phyloP scores from a whole-genome alignment of 2,113 vertebrate genomes.

The Chaetura pelagica region DNA sequence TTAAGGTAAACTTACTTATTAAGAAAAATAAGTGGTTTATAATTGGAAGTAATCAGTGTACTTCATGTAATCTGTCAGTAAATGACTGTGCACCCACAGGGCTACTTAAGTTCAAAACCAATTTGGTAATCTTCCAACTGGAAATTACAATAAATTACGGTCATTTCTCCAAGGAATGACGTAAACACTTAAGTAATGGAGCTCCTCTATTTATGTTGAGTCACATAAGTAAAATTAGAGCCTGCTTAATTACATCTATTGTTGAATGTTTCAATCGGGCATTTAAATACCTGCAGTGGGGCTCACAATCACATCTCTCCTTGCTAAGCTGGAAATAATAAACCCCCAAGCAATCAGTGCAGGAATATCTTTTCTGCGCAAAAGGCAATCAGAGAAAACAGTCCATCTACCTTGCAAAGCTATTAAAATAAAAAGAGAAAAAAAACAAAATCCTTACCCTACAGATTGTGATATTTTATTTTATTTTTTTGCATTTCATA shows the following conservation, averaged over 20 bases:
- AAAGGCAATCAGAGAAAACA: background rate
- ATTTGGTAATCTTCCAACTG: constrained; percentile 50
- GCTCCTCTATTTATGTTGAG: background rate
- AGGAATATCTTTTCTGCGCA: background rate
- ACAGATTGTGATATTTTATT: rapidly evolving
- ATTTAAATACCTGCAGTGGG: constrained; percentile 20
- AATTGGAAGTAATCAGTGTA: constrained; percentile 23
- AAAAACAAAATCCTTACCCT: too few relatives aligned
- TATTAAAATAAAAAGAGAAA: background rate
- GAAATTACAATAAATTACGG: constrained; percentile 56
- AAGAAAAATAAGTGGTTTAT: background rate
- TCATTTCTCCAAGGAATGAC: constrained; percentile 45
- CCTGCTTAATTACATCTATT: constrained; percentile 39
- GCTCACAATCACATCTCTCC: background rate
- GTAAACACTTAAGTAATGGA: constrained; percentile 46
- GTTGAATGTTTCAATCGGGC: background rate
- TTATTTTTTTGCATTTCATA: background rate
- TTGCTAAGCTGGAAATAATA: background rate
- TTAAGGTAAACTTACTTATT: background rate
- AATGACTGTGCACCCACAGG: background rate
- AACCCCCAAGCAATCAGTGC: background rate
- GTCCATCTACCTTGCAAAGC: background rate
- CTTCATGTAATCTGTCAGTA: background rate
- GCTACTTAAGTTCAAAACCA: constrained; percentile 31
- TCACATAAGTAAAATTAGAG: constrained; percentile 28